Evolutionary conservation across 2,113 vertebrate species (phyloP).

Genomic region (Vireo altiloquus): DNA sequence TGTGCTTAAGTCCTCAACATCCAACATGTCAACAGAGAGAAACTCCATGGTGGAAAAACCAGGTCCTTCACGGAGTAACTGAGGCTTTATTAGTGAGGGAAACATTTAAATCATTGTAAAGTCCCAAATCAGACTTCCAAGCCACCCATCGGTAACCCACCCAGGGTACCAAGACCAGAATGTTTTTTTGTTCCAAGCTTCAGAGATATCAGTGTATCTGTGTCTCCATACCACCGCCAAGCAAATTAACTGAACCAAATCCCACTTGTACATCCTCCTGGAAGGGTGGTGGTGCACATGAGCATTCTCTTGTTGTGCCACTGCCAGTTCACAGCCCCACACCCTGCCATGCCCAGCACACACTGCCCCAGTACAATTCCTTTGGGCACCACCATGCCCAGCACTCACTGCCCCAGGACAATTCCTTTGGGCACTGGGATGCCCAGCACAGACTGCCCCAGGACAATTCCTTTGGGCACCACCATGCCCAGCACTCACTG

Average conservation of each 20-base stretch:
- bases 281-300: neutral
- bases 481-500: too few relatives aligned
- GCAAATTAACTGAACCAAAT: neutral
- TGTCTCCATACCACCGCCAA: neutral
- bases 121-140: neutral
- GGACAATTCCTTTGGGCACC: too few relatives aligned
- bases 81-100: neutral
- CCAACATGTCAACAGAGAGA: neutral
- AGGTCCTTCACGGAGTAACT: neutral
- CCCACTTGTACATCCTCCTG: neutral
- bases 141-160: neutral
- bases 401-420: too few relatives aligned
- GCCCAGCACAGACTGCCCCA: too few relatives aligned
- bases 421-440: too few relatives aligned
- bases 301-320: neutral
- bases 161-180: neutral
- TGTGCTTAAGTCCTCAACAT: neutral
- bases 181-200: neutral
- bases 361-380: too few relatives aligned
- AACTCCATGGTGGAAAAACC: neutral
- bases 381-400: too few relatives aligned
- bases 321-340: neutral
- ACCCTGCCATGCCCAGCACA: too few relatives aligned
- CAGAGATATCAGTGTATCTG: neutral
- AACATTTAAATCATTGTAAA: neutral